Evolutionary conservation across 2,888 invertebrate genomes (phyloP).

Genomic region (Aporophyla nigra): DNA sequence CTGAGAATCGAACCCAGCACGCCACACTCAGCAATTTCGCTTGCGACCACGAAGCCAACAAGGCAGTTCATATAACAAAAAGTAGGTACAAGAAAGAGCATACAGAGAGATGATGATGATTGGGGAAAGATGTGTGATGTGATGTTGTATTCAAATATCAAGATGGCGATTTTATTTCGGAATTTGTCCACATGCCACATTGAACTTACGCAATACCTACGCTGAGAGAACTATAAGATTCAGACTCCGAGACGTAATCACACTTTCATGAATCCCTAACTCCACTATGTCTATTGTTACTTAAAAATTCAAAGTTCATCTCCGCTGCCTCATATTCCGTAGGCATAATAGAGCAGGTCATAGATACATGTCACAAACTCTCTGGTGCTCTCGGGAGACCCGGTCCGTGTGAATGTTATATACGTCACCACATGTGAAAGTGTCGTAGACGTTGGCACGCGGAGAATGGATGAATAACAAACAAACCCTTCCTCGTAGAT

Average conservation of each 20-base stretch:
- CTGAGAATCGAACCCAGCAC: too few species aligned
- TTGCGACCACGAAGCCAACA: too few species aligned
- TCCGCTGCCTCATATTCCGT: conserved; percentile 2
- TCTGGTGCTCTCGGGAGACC: conserved; percentile 34
- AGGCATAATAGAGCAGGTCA: background rate
- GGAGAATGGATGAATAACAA: conserved; percentile 28
- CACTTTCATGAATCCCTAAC: conserved; percentile 3
- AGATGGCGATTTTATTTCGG: background rate
- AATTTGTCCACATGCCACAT: background rate
- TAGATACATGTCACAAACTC: conserved; percentile 18
- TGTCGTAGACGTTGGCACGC: conserved; percentile 6
- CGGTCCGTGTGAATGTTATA: conserved; percentile 46
- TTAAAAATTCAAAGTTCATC: conserved; percentile 40
- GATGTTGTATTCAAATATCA: background rate
- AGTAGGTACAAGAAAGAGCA: too few species aligned
- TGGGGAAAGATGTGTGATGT: too few species aligned
- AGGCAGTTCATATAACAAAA: too few species aligned
- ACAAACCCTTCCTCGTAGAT: conserved; percentile 18
- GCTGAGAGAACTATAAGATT: background rate
- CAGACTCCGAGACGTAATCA: background rate
- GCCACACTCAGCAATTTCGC: too few species aligned
- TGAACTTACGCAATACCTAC: background rate
- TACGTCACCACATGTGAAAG: conserved; percentile 21
- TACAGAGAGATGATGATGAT: too few species aligned
- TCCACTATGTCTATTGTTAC: conserved; percentile 6